These are phyloP conservation scores for Mormyrops boulengeri DNA, from an alignment of 2,797 vertebrate genomes.

Conservation along the genomic window DNA sequence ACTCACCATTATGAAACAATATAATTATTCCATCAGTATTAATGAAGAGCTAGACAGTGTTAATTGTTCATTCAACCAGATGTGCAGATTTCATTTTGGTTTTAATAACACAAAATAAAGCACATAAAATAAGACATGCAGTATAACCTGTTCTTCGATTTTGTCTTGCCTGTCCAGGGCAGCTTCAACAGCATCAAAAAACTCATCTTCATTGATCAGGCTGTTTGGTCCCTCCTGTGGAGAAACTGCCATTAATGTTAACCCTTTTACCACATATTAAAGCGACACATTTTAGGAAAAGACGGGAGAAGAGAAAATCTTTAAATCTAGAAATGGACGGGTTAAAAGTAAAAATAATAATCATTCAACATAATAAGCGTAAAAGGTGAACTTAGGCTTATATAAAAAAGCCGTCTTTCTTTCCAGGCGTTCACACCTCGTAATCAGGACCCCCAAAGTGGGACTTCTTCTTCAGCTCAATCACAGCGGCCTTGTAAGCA, in stretches of 20 bases:
- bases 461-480: constrained; percentile 91
- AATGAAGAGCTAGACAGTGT: not conserved
- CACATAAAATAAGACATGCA: not conserved
- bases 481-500: constrained; percentile 80
- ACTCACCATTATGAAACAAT: not conserved
- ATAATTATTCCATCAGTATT: not conserved
- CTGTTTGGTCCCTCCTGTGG: constrained; percentile 81
- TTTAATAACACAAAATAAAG: not conserved
- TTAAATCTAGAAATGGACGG: not conserved
- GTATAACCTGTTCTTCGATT: constrained; percentile 79
- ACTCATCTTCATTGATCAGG: constrained; percentile 84
- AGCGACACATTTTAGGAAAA: not conserved
- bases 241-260: not conserved
- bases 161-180: constrained; percentile 82
- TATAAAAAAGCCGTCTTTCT: not conserved
- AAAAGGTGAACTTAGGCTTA: not conserved
- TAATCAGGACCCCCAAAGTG: constrained; percentile 97
- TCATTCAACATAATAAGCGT: not conserved
- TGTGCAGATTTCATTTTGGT: not conserved
- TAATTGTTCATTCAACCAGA: not conserved
- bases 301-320: not conserved
- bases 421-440: constrained; percentile 63
- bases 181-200: constrained; percentile 86
- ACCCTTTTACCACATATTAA: not conserved
- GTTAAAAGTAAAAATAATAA: not conserved